phyloP scores from a whole-genome alignment of 2,113 vertebrate genomes.

The Cryptomyrus ogoouensis region DNA sequence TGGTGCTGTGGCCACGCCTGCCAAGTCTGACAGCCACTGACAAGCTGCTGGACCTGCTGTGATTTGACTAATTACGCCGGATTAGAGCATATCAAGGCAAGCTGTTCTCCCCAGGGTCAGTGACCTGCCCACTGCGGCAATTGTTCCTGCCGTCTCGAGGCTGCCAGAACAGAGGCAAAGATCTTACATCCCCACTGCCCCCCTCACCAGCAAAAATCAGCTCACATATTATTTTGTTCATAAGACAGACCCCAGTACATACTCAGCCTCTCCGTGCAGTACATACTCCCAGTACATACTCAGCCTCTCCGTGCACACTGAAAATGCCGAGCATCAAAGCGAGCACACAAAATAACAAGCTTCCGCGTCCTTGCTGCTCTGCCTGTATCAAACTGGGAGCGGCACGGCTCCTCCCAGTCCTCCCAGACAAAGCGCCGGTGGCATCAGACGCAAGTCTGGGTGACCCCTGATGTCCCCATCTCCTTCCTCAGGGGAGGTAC shows the following conservation, averaged over 20 bases:
- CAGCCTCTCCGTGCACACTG: not conserved
- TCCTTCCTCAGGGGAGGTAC: not conserved
- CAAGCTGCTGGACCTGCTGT: constrained; percentile 92
- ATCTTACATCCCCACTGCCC: not conserved
- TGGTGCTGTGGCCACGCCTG: constrained; percentile 69
- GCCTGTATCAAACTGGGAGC: not conserved
- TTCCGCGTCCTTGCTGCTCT: not conserved
- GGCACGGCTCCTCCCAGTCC: not conserved
- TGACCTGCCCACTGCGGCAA: constrained; percentile 72
- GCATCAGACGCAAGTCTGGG: constrained; percentile 32
- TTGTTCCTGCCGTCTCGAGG: not conserved
- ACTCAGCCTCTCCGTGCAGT: not conserved
- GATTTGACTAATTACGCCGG: constrained; percentile 92
- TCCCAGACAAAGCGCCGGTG: constrained; percentile 43
- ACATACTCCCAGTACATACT: too few relatives aligned
- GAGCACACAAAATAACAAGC: not conserved
- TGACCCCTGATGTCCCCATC: not conserved
- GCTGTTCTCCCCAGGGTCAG: constrained; percentile 95
- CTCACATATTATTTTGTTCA: constrained; percentile 64
- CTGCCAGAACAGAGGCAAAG: not conserved
- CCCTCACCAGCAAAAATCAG: constrained; percentile 16
- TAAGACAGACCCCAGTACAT: not conserved
- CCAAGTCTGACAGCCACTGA: constrained; percentile 91
- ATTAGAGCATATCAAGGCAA: constrained; percentile 99
- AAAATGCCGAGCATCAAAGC: not conserved